Evolutionary conservation across 2,113 vertebrate genomes (phyloP).

Genomic region (Leptobrachium leishanense): DNA sequence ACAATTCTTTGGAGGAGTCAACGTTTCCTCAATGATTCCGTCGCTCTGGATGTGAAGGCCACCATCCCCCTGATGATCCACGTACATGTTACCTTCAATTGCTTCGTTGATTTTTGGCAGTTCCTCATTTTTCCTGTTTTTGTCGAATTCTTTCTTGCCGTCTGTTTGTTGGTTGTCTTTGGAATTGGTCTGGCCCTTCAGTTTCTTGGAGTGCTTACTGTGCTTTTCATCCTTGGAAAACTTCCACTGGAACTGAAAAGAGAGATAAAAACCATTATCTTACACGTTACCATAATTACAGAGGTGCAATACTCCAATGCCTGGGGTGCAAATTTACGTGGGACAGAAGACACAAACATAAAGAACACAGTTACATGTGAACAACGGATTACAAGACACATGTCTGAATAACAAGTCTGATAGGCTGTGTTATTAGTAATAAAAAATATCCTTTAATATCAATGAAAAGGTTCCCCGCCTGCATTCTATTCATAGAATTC

Average conservation of each 20-base stretch:
- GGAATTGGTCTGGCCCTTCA: conserved; percentile 60
- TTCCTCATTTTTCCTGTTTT: conserved; percentile 61
- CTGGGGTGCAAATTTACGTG: too few relatives aligned
- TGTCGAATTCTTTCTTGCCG: conserved; percentile 58
- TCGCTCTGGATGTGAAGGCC: conserved; percentile 46
- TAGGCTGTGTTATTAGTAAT: too few relatives aligned
- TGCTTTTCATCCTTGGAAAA: conserved; percentile 69
- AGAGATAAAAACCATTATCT: neutral
- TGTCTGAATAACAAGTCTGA: too few relatives aligned
- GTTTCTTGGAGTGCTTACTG: conserved; percentile 63
- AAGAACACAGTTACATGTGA: neutral
- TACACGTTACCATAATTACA: too few relatives aligned
- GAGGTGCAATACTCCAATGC: too few relatives aligned
- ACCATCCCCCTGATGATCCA: conserved; percentile 42
- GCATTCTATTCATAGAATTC: too few relatives aligned
- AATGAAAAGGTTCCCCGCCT: too few relatives aligned
- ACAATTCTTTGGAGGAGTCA: neutral
- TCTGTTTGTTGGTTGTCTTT: conserved; percentile 56
- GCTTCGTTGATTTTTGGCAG: conserved; percentile 47
- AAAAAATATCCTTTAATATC: too few relatives aligned
- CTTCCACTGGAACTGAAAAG: conserved; percentile 73
- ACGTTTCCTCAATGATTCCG: neutral
- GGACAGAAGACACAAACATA: neutral
- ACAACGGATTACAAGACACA: neutral
- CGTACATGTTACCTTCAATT: conserved; percentile 45